phyloP scores from a whole-genome alignment of 2,888 invertebrate genomes.

The Cephus rjabovi region DNA sequence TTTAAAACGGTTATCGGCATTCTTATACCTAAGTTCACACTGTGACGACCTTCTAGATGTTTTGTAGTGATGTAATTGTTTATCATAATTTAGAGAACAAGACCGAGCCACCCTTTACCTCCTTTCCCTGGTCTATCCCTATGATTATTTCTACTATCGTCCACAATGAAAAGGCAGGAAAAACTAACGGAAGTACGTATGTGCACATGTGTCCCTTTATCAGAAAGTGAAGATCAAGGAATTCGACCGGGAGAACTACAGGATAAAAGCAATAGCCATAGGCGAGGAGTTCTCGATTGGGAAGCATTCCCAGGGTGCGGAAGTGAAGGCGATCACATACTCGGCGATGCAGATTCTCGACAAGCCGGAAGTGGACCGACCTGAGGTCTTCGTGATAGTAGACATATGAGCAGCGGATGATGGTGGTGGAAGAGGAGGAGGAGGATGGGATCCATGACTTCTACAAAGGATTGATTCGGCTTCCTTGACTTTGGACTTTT shows the following conservation, averaged over 20 bases:
- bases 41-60: background rate
- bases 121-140: background rate
- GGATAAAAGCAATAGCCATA: slow-evolving; percentile 78
- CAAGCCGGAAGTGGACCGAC: slow-evolving; percentile 75
- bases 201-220: slow-evolving; percentile 60
- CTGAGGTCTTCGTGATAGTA: slow-evolving; percentile 96
- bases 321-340: slow-evolving; percentile 99
- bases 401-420: slow-evolving; percentile 79
- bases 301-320: slow-evolving; percentile 97
- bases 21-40: background rate
- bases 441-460: background rate
- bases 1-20: background rate
- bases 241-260: slow-evolving; percentile 85
- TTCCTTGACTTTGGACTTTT: background rate
- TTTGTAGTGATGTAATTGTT: background rate
- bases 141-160: background rate
- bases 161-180: background rate
- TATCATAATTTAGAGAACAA: background rate
- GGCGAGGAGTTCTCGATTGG: slow-evolving; percentile 95
- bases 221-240: slow-evolving; percentile 89
- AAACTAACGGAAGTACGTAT: background rate
- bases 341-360: slow-evolving; percentile 97
- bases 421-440: background rate
- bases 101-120: background rate
- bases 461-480: background rate